phyloP scores from a whole-genome alignment of 2,113 vertebrate genomes.

The Apistogramma diplotaenia region DNA sequence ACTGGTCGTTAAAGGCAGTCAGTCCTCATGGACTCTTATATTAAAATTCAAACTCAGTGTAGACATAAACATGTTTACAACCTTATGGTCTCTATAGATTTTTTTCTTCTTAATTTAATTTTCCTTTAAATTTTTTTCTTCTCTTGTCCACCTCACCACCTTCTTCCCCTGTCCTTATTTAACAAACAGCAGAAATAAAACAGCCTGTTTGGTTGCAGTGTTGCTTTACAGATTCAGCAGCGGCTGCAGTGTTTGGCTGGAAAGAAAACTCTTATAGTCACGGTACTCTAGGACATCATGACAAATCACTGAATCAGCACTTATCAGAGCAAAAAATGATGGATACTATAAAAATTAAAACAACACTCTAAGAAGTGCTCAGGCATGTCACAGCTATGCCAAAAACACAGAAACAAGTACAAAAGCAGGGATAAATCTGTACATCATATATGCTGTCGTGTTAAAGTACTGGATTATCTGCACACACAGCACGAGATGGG shows the following conservation, averaged over 20 bases:
- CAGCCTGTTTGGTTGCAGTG: neutral
- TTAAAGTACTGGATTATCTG: neutral
- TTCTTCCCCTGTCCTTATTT: neutral
- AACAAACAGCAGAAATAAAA: neutral
- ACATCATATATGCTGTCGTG: neutral
- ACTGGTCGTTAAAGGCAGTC: neutral
- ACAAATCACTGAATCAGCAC: constrained; percentile 4
- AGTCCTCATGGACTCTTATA: neutral
- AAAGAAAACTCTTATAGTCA: neutral
- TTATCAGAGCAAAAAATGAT: neutral
- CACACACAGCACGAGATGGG: neutral
- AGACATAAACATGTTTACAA: neutral
- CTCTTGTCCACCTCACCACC: neutral
- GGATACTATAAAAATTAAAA: neutral
- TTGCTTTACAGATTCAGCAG: neutral
- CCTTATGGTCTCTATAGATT: neutral
- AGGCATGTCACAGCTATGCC: too few relatives aligned
- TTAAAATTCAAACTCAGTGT: neutral
- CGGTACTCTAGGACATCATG: neutral
- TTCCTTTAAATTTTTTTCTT: neutral
- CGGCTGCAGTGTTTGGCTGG: neutral
- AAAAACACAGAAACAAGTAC: neutral
- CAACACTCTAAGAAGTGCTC: neutral
- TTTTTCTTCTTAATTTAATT: neutral
- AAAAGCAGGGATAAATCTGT: neutral